Base-by-base conservation (phyloP, 2,113 vertebrate genomes). In the Stomatorhinus ivindoensis region DNA sequence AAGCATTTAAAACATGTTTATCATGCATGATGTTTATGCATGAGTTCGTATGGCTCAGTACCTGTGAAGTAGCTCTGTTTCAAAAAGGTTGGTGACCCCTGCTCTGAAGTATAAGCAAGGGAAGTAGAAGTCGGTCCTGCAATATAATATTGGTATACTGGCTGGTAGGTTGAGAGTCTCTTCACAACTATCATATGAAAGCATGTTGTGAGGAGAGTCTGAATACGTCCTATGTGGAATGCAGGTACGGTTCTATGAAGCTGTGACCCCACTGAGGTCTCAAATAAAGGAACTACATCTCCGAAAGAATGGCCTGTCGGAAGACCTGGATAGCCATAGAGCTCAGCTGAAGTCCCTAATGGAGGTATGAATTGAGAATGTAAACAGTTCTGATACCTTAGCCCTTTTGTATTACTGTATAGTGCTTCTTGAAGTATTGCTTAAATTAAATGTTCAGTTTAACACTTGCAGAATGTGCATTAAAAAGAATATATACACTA, bases 211-310 rank as follows among this genome's bases (percentile, higher is more conserved):
- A 83, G 42, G 80, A 24, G 15, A 15, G 39, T 48, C 15, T 58
- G 35, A 31, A 69, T 31, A 13, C 24, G 50, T 42, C 47, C 24
- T 90, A 92, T 51, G 53, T 44, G 39, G 51, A 19, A 5, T 92
- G 9, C 91, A 99, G 98, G 87, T 98, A 89, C 95, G 93, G 24
- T 97, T 99, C 93, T 98, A 97, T 90, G 97, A 99, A 92, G 95
- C 93, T 58, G 95, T 98, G 86, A 95, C 91, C 90, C 97, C 97
- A 55, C 92, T 99, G 85, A 96, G 92, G 92, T 92, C 92, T 89
- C 97, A 98, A 89, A 90, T 97, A 89, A 92, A 90, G 27, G 97
- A 98, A 83, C 94, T 98, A 1, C 95, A 95, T 86, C 65, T 93
- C 87, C 98, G 96, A 94, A 98, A 95, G 90, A 93, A 91, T 24